Conservation (phyloP, 2,113 vertebrate species). For the Camelus bactrianus region DNA sequence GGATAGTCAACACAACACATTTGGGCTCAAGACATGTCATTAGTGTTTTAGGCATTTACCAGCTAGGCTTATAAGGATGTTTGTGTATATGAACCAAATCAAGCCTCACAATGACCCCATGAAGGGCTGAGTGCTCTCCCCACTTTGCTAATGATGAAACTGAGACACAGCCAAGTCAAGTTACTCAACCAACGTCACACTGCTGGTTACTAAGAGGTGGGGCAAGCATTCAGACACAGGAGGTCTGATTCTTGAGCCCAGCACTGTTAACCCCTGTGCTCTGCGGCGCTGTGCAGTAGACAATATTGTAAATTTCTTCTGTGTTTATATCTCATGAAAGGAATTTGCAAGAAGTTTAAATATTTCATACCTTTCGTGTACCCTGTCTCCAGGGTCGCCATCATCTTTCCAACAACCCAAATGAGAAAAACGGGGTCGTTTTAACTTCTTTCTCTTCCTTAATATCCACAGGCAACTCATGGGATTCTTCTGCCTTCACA, state of each 20-base stretch:
- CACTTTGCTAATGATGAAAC: not conserved
- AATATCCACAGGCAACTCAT: not conserved
- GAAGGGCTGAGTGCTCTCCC: not conserved
- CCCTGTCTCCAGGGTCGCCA: not conserved
- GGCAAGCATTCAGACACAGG: not conserved
- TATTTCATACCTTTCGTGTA: not conserved
- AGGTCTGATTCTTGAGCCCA: not conserved
- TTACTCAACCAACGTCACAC: not conserved
- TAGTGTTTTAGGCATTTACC: not conserved
- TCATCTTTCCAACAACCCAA: not conserved
- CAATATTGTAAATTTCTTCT: not conserved
- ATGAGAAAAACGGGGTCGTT: not conserved
- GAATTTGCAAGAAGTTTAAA: not conserved
- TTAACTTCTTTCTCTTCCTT: not conserved
- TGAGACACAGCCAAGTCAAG: not conserved
- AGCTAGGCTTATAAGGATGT: not conserved
- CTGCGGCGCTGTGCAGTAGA: not conserved
- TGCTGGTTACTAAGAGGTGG: not conserved
- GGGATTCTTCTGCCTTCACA: not conserved
- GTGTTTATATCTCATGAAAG: not conserved
- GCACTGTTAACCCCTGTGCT: not conserved
- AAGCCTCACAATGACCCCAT: not conserved
- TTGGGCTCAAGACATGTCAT: too few relatives aligned
- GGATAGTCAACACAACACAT: too few relatives aligned
- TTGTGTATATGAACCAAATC: not conserved